Evolutionary conservation across 2,888 invertebrate species (phyloP), one percentile per base, ranked within the genome.

Genomic region (Rhyacophila evoluta): DNA sequence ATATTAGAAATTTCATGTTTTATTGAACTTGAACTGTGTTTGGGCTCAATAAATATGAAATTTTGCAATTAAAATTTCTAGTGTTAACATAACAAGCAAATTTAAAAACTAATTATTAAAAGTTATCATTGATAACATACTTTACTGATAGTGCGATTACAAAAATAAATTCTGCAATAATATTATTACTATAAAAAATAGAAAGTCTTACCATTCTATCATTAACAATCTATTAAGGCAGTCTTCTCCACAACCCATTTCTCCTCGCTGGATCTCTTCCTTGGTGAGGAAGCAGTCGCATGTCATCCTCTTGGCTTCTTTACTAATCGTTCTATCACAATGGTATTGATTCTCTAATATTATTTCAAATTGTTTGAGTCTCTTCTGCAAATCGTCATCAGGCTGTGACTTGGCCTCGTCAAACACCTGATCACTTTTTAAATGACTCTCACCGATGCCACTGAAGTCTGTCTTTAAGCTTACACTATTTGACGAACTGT

Each of bases 191-290:
- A 74, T 41, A 79, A 68, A 77, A 79, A 70, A 75, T 6, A 77
- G 55, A 71, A 0, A 33, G 8, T 29, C 87, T 88, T 89, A 96
- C 97, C 97, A 99, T 92, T 99, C 99, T 85, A 99, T 98, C 95
- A 98, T 96, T n/a, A 99, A 92, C 86, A 98, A 91, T 85, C 98
- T 93, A 90, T 99, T 99, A 37, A 99, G 92, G 87, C 99, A 99
- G 87, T 98, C 97, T 85, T 97, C 97, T 0, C 97, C 98, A 86
- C 99, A 99, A 8, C 97, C 97, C 81, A 93, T 87, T 85, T 96
- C 95, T 0, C 97, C 97, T 78, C 94, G 90, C 55, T 92, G 92
- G 82, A 95, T 91, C 85, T 98, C 98, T 83, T 98, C 98, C 85
- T 94, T 93, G 75, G 95, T 95, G 83, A 98, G 91, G 85, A 95